Evolutionary conservation across 2,797 vertebrate species (phyloP).

Genomic region (Coregonus ussuriensis): DNA sequence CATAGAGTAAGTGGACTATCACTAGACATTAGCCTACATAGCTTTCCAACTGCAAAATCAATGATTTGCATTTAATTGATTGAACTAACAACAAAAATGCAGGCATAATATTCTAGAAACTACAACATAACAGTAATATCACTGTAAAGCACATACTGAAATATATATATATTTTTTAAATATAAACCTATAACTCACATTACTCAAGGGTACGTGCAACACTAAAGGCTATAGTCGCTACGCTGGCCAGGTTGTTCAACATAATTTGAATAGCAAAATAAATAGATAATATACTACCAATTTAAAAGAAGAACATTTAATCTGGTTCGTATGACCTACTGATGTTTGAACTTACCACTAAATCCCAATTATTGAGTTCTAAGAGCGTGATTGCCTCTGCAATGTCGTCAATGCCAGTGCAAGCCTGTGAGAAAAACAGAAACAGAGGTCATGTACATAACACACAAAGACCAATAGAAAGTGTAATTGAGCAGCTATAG

Average conservation of each 20-base stretch:
- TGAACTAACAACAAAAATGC: too few relatives aligned
- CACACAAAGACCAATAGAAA: background rate
- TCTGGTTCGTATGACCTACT: conserved; percentile 31
- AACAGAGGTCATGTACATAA: conserved; percentile 26
- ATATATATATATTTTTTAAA: too few relatives aligned
- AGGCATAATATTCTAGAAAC: too few relatives aligned
- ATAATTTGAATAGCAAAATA: background rate
- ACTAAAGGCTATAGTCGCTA: background rate
- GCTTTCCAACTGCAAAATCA: too few relatives aligned
- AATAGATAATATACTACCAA: background rate
- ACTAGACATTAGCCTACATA: too few relatives aligned
- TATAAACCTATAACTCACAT: too few relatives aligned
- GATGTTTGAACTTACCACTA: conserved; percentile 90
- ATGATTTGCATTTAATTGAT: too few relatives aligned
- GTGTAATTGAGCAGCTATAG: background rate
- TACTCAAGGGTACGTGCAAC: too few relatives aligned
- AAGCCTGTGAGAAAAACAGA: conserved; percentile 82
- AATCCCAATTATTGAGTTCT: conserved; percentile 99
- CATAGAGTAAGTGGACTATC: too few relatives aligned
- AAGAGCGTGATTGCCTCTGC: conserved; percentile 98
- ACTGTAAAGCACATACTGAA: too few relatives aligned
- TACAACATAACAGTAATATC: too few relatives aligned
- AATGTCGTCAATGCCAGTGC: conserved; percentile 99
- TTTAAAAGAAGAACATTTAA: background rate
- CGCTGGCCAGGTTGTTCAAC: background rate